Conservation (phyloP, 2,113 vertebrate species). For the Strix aluco region DNA sequence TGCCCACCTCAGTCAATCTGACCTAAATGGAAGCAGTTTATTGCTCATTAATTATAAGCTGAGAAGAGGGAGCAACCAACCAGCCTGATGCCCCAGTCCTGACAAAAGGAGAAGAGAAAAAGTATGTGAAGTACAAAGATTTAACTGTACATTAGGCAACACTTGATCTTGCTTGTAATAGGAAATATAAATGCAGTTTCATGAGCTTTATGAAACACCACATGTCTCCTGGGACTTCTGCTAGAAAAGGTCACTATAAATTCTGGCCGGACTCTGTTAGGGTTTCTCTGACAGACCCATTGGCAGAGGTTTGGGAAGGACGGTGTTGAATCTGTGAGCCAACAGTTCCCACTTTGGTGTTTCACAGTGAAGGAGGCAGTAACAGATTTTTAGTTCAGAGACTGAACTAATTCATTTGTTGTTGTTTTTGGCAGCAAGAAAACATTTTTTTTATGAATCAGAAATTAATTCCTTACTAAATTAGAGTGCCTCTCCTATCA, state of each 20-base stretch:
- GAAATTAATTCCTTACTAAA: neutral
- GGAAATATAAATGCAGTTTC: neutral
- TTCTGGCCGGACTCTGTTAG: too few relatives aligned
- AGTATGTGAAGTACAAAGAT: neutral
- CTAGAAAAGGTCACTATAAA: neutral
- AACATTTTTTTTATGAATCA: neutral
- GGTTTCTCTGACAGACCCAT: neutral
- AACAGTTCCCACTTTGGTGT: neutral
- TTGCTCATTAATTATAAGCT: neutral
- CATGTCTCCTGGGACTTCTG: neutral
- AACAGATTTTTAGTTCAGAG: neutral
- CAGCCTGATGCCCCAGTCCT: neutral
- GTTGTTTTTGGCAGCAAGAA: neutral
- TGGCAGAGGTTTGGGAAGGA: neutral
- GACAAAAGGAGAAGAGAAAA: neutral
- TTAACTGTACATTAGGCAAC: neutral
- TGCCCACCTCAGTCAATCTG: neutral
- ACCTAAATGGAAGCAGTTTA: neutral
- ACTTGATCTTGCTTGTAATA: neutral
- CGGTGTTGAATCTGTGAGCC: fast-evolving
- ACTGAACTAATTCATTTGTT: neutral
- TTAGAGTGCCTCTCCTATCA: neutral
- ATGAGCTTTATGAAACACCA: neutral
- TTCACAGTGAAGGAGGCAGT: neutral
- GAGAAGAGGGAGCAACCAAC: neutral